These are phyloP conservation scores for Chaenogobius annularis DNA, from an alignment of 2,113 vertebrate genomes.

Conservation along the genomic window DNA sequence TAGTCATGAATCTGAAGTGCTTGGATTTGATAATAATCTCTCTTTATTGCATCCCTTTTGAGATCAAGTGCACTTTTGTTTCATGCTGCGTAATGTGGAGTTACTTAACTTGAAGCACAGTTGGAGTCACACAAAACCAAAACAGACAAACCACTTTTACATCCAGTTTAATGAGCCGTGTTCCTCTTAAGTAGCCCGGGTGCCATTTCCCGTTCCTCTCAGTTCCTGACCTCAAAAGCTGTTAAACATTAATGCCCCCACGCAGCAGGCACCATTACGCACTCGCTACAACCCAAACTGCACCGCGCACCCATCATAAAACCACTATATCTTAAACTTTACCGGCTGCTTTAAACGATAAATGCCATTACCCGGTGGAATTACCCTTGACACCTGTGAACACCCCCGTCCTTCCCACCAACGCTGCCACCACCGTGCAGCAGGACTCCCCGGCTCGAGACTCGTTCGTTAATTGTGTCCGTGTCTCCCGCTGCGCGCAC, in stretches of 20 bases:
- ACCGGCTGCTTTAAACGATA: background rate
- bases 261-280: background rate
- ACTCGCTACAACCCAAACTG: background rate
- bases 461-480: slow-evolving; percentile 39
- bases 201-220: background rate
- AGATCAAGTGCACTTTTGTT: background rate
- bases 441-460: slow-evolving; percentile 20
- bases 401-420: slow-evolving; percentile 18
- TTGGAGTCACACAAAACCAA: background rate
- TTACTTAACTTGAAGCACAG: slow-evolving; percentile 1
- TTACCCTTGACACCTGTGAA: slow-evolving; percentile 62
- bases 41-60: background rate
- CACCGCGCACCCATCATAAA: slow-evolving; percentile 1
- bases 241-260: background rate
- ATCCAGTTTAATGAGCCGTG: background rate
- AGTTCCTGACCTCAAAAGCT: background rate
- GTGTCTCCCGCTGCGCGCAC: slow-evolving; percentile 17
- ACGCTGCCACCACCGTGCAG: background rate
- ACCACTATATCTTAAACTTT: background rate
- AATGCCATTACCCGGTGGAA: slow-evolving; percentile 4
- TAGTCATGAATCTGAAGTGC: background rate
- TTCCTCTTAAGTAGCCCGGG: background rate
- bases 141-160: background rate
- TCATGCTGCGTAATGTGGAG: background rate
- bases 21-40: background rate